These are phyloP conservation scores for Sturnira hondurensis DNA, from an alignment of 2,113 vertebrate species.

Conservation along the genomic window DNA sequence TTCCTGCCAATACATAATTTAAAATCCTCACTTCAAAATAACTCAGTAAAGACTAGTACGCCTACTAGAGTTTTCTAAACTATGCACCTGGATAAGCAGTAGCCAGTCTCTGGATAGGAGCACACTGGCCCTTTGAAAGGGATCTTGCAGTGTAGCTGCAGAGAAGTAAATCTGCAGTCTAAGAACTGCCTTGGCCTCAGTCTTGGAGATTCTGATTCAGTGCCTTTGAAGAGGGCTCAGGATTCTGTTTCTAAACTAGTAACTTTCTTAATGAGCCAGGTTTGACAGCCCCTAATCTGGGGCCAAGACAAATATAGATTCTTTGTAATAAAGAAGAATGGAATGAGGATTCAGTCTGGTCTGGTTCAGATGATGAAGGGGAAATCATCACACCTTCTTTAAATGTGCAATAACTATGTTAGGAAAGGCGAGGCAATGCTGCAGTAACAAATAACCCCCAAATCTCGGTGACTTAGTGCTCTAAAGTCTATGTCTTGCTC, in stretches of 20 bases:
- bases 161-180: not conserved
- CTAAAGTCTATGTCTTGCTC: not conserved
- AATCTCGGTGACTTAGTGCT: not conserved
- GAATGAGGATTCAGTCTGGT: not conserved
- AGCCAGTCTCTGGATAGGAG: not conserved
- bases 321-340: not conserved
- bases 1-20: slow-evolving; percentile 50
- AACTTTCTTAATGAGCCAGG: not conserved
- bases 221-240: not conserved
- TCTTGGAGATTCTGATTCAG: not conserved
- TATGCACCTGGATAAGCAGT: not conserved
- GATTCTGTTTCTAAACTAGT: not conserved
- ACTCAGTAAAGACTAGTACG: slow-evolving; percentile 14
- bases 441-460: not conserved
- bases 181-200: not conserved
- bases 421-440: not conserved
- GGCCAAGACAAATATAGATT: not conserved
- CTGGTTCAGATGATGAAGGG: not conserved
- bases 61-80: not conserved
- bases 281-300: not conserved
- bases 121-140: not conserved
- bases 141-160: not conserved
- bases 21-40: slow-evolving; percentile 47
- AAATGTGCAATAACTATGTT: not conserved
- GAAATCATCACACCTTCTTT: not conserved